Conservation (phyloP, 2,888 invertebrate genomes). For the Escarpia spicata region DNA sequence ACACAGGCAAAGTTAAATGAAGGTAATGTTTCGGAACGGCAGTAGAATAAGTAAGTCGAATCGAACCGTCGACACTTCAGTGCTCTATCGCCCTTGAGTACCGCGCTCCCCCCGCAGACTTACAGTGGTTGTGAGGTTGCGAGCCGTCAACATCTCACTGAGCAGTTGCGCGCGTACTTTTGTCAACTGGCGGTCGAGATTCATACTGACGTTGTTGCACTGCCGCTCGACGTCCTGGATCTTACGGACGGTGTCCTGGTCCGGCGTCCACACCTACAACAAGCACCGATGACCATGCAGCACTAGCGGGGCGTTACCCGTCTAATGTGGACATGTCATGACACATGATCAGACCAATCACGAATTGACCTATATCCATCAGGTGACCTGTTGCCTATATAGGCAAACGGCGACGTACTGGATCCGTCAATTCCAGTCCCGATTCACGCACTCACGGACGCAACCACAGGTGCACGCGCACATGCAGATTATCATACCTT, state of each 20-base stretch:
- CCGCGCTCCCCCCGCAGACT: not conserved
- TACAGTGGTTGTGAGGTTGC: constrained; percentile 33
- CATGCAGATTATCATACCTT: not conserved
- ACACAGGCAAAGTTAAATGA: too few relatives aligned
- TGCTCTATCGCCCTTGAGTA: too few relatives aligned
- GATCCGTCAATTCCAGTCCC: too few relatives aligned
- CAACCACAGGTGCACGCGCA: not conserved
- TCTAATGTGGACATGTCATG: not conserved
- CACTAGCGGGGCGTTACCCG: not conserved
- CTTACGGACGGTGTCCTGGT: constrained; percentile 50
- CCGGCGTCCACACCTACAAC: constrained; percentile 60
- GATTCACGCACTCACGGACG: not conserved
- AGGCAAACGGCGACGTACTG: too few relatives aligned
- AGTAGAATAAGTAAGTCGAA: too few relatives aligned
- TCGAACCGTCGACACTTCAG: too few relatives aligned
- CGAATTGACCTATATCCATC: too few relatives aligned
- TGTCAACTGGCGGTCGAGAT: constrained; percentile 26
- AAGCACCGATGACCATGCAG: constrained; percentile 31
- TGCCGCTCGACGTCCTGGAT: constrained; percentile 49
- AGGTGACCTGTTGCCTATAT: too few relatives aligned
- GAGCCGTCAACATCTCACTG: constrained; percentile 34
- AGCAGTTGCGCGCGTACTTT: constrained; percentile 26
- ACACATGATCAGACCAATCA: not conserved
- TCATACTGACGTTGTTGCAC: constrained; percentile 35
- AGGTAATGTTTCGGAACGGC: too few relatives aligned